Base-by-base conservation (phyloP, 2,888 invertebrate genomes). In the Fragum whitleyi region DNA sequence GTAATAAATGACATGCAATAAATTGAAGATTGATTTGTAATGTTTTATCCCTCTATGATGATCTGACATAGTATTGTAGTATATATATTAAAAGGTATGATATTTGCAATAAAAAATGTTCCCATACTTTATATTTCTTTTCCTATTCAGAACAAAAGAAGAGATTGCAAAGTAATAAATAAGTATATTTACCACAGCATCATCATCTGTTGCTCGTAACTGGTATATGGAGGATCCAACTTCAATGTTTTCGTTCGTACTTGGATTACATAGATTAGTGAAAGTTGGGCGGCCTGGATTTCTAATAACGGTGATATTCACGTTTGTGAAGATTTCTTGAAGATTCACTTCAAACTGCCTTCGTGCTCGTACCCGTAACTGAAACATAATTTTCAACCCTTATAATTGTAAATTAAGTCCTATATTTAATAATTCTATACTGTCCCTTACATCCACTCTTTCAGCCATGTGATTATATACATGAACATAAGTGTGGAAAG, bases 201-300 rank as follows among this genome's bases (percentile, higher is more conserved):
- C 88, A 11, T 29, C 16, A 70, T 88, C 88, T 21, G 73, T 79
- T 2, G 88, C 87, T 51, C 23, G 67, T 29, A 86, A 74, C 28
- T 79, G 75, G n/a, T 81, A 62, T 0, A 88, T 71, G 11, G 61
- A 29, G 26, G 65, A 51, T 7, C 87, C 85, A 0, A 76, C 79
- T 0, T 28, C 14, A 26, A 59, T 61, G 26, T 29, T 65, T 21
- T 85, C 79, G 1, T 59, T 28, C 3, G 86, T 75, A 19, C 51
- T 75, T 21, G 77, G 84, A 72, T 71, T 73, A 70, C 88, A 86
- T 7, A 82, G 87, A n/a, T 76, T 59, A 23, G 85, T 87, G 61
- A 92, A 90, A 3, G 21, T 39, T n/a, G 92, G 92, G 11, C 83
- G 53, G 29, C 83, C 79, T 29, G 80, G 72, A 78, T 93, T 92